These are phyloP conservation scores for Anagrus nilaparvatae DNA, from an alignment of 1,140 invertebrate species.

Conservation along the genomic window DNA sequence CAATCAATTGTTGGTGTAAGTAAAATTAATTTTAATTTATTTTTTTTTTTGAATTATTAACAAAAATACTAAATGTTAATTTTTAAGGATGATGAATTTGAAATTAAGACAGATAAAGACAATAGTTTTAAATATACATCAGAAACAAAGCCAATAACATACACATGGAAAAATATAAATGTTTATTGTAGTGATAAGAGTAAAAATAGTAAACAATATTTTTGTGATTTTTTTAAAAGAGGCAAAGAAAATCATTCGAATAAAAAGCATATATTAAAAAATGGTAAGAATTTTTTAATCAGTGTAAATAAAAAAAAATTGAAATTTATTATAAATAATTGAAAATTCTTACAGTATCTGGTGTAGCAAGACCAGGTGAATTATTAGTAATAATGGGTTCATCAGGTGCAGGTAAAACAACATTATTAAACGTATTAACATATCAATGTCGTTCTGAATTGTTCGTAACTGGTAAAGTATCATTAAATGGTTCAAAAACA, in stretches of 20 bases:
- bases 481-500: slow-evolving; percentile 61
- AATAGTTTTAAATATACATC: no score
- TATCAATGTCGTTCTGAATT: slow-evolving; percentile 61
- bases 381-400: slow-evolving; percentile 88
- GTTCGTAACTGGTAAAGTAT: slow-evolving; percentile 56
- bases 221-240: neutral
- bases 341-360: slow-evolving; percentile 54
- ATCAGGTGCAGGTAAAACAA: slow-evolving; percentile 93
- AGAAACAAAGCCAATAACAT: slow-evolving; percentile 2
- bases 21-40: no score
- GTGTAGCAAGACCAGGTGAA: slow-evolving; percentile 80
- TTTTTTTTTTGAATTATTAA: no score
- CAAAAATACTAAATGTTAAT: no score
- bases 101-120: no score
- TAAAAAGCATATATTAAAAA: slow-evolving; percentile 6
- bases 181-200: slow-evolving; percentile 1
- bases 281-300: slow-evolving; percentile 1
- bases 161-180: slow-evolving; percentile 12
- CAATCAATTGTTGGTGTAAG: no score
- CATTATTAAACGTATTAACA: slow-evolving; percentile 83
- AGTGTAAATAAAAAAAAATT: neutral
- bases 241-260: neutral
- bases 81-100: no score
- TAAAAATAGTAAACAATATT: no score
- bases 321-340: neutral